Percentiles rank a stretch among this genome's conserved stretches.
These are phyloP conservation scores for Pocillopora verrucosa DNA, from an alignment of 64 coral and sea anemone species.

Conservation along the genomic window DNA sequence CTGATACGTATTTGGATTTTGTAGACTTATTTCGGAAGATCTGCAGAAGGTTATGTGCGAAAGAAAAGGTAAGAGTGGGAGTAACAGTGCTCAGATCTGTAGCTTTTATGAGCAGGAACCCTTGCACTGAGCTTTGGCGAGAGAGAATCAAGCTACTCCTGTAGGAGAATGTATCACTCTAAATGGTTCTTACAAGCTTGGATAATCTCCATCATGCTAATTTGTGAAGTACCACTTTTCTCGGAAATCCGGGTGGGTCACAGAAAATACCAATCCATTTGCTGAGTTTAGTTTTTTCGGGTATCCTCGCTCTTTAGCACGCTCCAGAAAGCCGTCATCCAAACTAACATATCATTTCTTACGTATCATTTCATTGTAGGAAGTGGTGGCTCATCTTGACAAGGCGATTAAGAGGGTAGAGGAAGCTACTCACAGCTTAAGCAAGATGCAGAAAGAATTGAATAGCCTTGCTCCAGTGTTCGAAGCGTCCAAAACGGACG, in stretches of 20 bases:
- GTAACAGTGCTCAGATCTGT: no score
- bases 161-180: no score
- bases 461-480: slow-evolving; percentile 64
- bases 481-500: slow-evolving; percentile 54
- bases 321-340: background rate
- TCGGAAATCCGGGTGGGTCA: no score
- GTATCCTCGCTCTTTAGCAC: background rate
- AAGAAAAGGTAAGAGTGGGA: slow-evolving; percentile 69
- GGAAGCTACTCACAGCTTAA: slow-evolving; percentile 71
- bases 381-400: slow-evolving; percentile 53
- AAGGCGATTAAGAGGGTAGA: slow-evolving; percentile 76
- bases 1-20: slow-evolving; percentile 85
- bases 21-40: slow-evolving; percentile 82
- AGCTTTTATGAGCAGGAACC: no score
- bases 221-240: no score
- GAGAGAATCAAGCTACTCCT: no score
- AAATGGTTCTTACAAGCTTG: no score
- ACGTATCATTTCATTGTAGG: slow-evolving; percentile 26
- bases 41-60: slow-evolving; percentile 63
- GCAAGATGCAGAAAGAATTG: slow-evolving; percentile 81
- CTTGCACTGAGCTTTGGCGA: no score
- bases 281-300: no score
- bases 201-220: no score
- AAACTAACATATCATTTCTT: background rate
- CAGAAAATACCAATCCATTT: no score